Conservation (phyloP, 2,113 vertebrate genomes). For the Pteruthius melanotis region DNA sequence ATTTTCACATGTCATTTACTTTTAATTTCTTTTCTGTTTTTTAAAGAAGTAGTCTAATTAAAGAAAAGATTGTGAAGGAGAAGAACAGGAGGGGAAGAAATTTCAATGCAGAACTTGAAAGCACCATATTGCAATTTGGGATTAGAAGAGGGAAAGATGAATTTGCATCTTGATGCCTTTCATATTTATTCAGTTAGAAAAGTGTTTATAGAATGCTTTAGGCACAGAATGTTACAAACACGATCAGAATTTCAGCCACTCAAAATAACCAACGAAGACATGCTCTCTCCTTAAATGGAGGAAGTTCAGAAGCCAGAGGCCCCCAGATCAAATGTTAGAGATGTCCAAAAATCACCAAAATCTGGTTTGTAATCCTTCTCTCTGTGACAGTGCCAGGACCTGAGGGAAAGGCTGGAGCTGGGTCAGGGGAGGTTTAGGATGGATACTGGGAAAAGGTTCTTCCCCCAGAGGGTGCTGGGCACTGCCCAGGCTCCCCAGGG, state of each 20-base stretch:
- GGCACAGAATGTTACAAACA: not conserved
- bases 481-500: not conserved
- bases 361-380: not conserved
- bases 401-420: rapidly evolving
- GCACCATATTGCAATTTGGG: not conserved
- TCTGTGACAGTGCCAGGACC: not conserved
- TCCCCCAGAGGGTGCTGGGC: not conserved
- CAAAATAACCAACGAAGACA: not conserved
- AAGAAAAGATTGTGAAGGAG: not conserved
- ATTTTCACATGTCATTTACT: conserved; percentile 28
- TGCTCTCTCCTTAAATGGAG: not conserved
- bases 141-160: not conserved
- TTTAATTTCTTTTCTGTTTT: conserved; percentile 11
- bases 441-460: not conserved
- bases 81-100: not conserved
- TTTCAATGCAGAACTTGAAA: not conserved
- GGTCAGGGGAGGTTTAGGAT: rapidly evolving
- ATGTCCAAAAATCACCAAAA: not conserved
- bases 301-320: not conserved
- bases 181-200: conserved; percentile 14
- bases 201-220: not conserved
- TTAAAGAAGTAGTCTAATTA: not conserved
- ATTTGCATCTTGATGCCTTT: conserved; percentile 5
- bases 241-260: not conserved
- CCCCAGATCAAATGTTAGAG: not conserved